Evolutionary conservation across 2,888 invertebrate genomes (phyloP).

Genomic region (Pseudococcus longispinus): DNA sequence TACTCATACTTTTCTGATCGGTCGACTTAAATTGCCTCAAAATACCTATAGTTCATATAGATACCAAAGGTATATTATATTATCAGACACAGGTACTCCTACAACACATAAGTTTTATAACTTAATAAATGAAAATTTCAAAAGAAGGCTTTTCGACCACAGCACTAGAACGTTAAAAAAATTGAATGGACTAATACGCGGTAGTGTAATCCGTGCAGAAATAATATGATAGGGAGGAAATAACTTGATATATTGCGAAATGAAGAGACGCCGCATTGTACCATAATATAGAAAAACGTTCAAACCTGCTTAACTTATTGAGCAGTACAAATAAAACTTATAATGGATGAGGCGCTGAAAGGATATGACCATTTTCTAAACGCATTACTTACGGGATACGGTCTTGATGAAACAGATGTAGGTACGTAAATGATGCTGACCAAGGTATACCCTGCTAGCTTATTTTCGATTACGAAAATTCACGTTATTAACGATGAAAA

Average conservation of each 20-base stretch:
- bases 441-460: not conserved
- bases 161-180: conserved; percentile 23
- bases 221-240: conserved; percentile 21
- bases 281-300: not conserved
- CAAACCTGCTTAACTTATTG: not conserved
- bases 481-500: not conserved
- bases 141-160: conserved; percentile 36
- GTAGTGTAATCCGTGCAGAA: conserved; percentile 38
- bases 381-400: not conserved
- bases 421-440: not conserved
- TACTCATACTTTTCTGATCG: not conserved
- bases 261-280: not conserved
- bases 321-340: not conserved
- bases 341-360: not conserved
- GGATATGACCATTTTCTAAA: not conserved
- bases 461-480: not conserved
- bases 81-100: not conserved
- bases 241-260: not conserved
- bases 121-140: conserved; percentile 50
- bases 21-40: not conserved
- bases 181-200: conserved; percentile 33
- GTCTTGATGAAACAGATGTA: not conserved
- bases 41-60: not conserved
- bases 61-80: not conserved
- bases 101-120: not conserved